These are phyloP conservation scores for Amblyraja radiata DNA, from an alignment of 2,797 vertebrate species.

Conservation along the genomic window DNA sequence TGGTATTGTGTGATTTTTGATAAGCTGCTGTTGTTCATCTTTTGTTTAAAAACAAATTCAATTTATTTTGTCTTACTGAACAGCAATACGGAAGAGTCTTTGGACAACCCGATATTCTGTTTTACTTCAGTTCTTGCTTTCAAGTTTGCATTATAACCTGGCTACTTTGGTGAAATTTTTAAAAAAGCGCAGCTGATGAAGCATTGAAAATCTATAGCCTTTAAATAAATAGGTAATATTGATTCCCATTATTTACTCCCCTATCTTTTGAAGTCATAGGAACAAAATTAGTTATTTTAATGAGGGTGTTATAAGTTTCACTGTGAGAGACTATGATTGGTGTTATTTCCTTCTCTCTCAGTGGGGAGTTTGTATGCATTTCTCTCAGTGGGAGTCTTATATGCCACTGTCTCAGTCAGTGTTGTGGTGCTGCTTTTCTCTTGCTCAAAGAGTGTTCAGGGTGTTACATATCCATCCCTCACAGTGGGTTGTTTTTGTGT, in stretches of 20 bases:
- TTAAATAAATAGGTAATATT: not conserved
- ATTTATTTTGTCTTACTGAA: no score
- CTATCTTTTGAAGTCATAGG: constrained; percentile 8
- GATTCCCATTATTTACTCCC: not conserved
- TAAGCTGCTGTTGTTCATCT: no score
- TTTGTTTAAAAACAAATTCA: no score
- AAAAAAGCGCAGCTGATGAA: not conserved
- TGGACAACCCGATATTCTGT: no score
- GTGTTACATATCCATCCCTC: constrained; percentile 15
- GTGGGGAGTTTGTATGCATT: not conserved
- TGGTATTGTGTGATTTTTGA: no score
- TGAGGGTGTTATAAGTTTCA: not conserved
- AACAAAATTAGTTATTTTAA: constrained; percentile 5
- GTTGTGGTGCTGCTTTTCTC: not conserved
- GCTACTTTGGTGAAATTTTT: not conserved
- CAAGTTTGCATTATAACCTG: not conserved
- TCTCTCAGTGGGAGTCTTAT: not conserved
- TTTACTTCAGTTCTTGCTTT: not conserved
- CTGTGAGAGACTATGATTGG: constrained; percentile 12
- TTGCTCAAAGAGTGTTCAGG: not conserved
- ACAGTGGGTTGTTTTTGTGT: not conserved
- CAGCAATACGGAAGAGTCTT: no score
- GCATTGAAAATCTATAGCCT: not conserved
- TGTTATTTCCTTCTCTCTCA: constrained; percentile 34
- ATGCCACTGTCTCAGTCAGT: constrained; percentile 15